phyloP scores from a whole-genome alignment of 2,888 invertebrate genomes.

The Plebejus anna region DNA sequence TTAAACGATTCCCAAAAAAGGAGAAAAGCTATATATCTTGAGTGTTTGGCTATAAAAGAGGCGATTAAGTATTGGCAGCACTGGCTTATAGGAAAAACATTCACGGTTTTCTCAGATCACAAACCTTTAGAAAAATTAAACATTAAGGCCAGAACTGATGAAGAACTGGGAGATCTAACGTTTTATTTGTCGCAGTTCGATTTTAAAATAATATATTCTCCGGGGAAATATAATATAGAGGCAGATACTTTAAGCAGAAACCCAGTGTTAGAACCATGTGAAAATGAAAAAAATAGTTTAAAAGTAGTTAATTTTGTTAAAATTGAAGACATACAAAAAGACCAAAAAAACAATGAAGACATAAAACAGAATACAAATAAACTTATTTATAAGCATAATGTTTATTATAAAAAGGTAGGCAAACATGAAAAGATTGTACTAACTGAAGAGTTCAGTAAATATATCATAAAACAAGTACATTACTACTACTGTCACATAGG shows the following conservation, averaged over 20 bases:
- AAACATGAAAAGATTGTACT: slow-evolving; percentile 34
- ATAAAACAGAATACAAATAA: slow-evolving; percentile 25
- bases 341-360: slow-evolving; percentile 28
- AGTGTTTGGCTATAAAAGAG: slow-evolving; percentile 37
- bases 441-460: too few species aligned
- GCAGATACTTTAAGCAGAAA: slow-evolving; percentile 36
- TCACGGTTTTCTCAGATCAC: slow-evolving; percentile 34
- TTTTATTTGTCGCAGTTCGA: slow-evolving; percentile 39
- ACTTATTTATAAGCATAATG: slow-evolving; percentile 21
- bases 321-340: slow-evolving; percentile 35
- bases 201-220: slow-evolving; percentile 38
- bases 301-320: slow-evolving; percentile 37
- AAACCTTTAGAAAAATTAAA: slow-evolving; percentile 38
- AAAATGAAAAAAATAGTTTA: too few species aligned
- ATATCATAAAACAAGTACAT: too few species aligned
- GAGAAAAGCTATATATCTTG: slow-evolving; percentile 33
- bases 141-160: slow-evolving; percentile 34
- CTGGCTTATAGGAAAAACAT: slow-evolving; percentile 37
- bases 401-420: slow-evolving; percentile 31
- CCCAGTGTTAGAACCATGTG: too few species aligned
- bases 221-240: slow-evolving; percentile 38
- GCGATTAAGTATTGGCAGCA: slow-evolving; percentile 37
- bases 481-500: too few species aligned
- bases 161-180: slow-evolving; percentile 35
- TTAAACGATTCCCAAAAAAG: slow-evolving; percentile 32